Evolutionary conservation across 2,113 vertebrate genomes (phyloP).

Genomic region (Morone chrysops): DNA sequence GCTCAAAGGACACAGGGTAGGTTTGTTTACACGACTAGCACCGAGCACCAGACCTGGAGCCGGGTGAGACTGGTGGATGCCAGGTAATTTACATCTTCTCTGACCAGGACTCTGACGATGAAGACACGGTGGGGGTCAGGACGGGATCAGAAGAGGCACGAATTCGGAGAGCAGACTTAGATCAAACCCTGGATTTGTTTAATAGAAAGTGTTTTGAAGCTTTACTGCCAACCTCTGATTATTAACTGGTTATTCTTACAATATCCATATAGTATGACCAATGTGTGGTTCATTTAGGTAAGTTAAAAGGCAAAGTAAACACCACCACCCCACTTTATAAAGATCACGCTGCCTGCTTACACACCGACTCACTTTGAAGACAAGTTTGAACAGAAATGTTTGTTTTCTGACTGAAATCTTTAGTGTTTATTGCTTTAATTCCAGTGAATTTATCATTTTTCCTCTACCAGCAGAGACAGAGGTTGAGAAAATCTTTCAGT

Average conservation of each 20-base stretch:
- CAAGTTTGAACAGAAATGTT: not conserved
- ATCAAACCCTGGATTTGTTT: not conserved
- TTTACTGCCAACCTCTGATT: not conserved
- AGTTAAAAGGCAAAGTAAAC: not conserved
- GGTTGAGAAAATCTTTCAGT: not conserved
- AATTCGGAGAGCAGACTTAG: no score
- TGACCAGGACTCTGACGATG: no score
- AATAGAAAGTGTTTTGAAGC: not conserved
- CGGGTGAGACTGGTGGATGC: no score
- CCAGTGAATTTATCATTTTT: not conserved
- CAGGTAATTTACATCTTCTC: no score
- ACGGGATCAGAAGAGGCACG: no score
- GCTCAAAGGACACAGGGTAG: no score
- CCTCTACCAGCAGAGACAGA: not conserved
- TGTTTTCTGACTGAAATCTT: not conserved
- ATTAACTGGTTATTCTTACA: not conserved
- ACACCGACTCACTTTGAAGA: not conserved
- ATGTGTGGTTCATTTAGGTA: not conserved
- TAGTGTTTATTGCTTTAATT: not conserved
- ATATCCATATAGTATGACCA: not conserved
- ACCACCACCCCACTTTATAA: not conserved
- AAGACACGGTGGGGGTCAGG: no score
- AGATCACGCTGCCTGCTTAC: not conserved
- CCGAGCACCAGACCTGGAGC: no score
- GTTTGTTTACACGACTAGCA: no score